These are phyloP conservation scores for Oreochromis mossambicus DNA, from an alignment of 2,797 vertebrate species.

Conservation along the genomic window DNA sequence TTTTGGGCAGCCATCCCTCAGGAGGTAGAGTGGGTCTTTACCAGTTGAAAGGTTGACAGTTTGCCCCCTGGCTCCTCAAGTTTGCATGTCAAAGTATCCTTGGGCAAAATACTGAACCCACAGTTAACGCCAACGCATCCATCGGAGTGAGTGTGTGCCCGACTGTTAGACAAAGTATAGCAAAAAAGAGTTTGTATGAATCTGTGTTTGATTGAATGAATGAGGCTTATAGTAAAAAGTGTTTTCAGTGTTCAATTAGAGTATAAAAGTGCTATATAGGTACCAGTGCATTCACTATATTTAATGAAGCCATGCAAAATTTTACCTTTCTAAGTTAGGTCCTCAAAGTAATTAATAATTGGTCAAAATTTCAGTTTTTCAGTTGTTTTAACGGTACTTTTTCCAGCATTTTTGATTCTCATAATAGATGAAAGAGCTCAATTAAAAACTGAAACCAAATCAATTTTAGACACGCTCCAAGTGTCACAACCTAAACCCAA, in stretches of 20 bases:
- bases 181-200: not conserved
- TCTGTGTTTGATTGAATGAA: not conserved
- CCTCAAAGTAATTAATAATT: not conserved
- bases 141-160: not conserved
- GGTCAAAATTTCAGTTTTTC: not conserved
- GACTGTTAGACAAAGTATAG: not conserved
- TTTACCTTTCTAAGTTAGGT: not conserved
- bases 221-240: not conserved
- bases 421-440: not conserved
- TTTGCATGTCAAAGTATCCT: not conserved
- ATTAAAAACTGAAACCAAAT: not conserved
- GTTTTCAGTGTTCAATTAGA: not conserved
- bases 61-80: not conserved
- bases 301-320: not conserved
- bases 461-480: rapidly evolving
- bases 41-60: not conserved
- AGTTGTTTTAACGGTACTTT: not conserved
- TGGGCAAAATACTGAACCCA: not conserved
- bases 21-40: not conserved
- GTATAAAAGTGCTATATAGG: not conserved
- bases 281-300: not conserved
- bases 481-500: not conserved
- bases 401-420: not conserved
- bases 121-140: not conserved
- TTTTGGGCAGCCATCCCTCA: too few species aligned